phyloP scores from a whole-genome alignment of 2,888 invertebrate species.

The Cerastoderma edule region DNA sequence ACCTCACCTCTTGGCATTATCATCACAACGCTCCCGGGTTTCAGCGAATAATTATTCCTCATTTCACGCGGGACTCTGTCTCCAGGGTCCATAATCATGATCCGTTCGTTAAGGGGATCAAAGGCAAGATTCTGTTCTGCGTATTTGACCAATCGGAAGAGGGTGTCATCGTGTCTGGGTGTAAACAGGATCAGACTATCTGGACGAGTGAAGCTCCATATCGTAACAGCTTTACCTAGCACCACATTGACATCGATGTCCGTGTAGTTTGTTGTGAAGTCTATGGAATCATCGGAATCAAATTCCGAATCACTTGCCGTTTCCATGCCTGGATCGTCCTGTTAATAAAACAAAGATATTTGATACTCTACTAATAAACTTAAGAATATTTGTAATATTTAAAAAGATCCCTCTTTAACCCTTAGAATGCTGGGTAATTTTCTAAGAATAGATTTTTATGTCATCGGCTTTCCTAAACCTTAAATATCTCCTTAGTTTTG shows the following conservation, averaged over 20 bases:
- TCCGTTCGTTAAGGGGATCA: slow-evolving; percentile 65
- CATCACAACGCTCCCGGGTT: slow-evolving; percentile 73
- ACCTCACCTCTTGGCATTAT: slow-evolving; percentile 66
- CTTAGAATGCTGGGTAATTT: no score
- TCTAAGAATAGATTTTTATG: no score
- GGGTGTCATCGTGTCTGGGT: slow-evolving; percentile 66
- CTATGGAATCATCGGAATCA: slow-evolving; percentile 53
- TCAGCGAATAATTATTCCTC: slow-evolving; percentile 59
- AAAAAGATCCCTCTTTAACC: no score
- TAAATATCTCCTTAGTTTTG: no score
- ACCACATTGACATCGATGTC: slow-evolving; percentile 62
- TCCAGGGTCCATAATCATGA: slow-evolving; percentile 71
- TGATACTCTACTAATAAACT: no score
- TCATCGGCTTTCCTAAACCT: no score
- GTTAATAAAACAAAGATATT: background rate
- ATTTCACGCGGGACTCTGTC: slow-evolving; percentile 67
- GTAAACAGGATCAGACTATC: slow-evolving; percentile 73
- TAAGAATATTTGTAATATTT: no score
- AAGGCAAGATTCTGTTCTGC: slow-evolving; percentile 69
- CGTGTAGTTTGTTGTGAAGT: slow-evolving; percentile 47
- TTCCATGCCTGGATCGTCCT: slow-evolving; percentile 26
- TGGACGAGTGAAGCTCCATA: slow-evolving; percentile 71
- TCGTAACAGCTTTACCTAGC: slow-evolving; percentile 66
- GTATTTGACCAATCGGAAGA: slow-evolving; percentile 66
- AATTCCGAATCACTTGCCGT: slow-evolving; percentile 52